Base-by-base conservation (phyloP, 1,140 invertebrate genomes). In the Lysiphlebus fabarum region DNA sequence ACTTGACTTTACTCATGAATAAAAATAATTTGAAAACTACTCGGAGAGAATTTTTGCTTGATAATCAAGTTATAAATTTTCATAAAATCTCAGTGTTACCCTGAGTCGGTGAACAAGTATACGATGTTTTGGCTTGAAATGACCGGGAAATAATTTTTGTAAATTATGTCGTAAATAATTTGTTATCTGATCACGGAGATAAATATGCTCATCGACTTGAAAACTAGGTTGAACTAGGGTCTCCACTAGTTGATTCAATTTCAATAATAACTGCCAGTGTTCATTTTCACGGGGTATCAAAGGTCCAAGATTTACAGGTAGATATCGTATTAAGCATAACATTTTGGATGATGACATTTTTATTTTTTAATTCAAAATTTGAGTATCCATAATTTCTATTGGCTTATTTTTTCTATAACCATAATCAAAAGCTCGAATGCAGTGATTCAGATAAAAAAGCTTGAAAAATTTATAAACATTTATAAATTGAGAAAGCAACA, bases 271-370 rank as follows among this genome's bases (percentile, higher is more conserved):
- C 8, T 58, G 36, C 68, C 68, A 70, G 7, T 61, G 34, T 37
- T 56, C 43, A 56, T 65, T 54, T 37, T 41, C 26, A 45, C 51
- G 45, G 6, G 53, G 59, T 34, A 69, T 42, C 36, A 66, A 55
- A 63, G 70, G 54, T 49, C 62, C 65, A 41, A 70, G 59, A 17
- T 65, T 61, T 33, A 70, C 53, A 11, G 58, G 49, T 17, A 71
- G 68, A 63, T 65, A 54, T 50, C 55, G 58, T 34, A 68, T 56
- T 34, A 71, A 64, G 42, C 40, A 55, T 26, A 61, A 53, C 63
- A 70, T 71, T 62, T 71, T 63, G 38, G 67, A 17, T 11, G 66
- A 53, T 47, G 67, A 65, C 38, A 62, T 58, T 12, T 62, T 58
- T 40, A 70, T 44, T n/a, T 41, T 49, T 47, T 55, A 50, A 9